A percentile compares a stretch with the other conserved stretches of the same genome.
phyloP scores from a whole-genome alignment of 2,888 invertebrate species.

The Cephalotes varians region DNA sequence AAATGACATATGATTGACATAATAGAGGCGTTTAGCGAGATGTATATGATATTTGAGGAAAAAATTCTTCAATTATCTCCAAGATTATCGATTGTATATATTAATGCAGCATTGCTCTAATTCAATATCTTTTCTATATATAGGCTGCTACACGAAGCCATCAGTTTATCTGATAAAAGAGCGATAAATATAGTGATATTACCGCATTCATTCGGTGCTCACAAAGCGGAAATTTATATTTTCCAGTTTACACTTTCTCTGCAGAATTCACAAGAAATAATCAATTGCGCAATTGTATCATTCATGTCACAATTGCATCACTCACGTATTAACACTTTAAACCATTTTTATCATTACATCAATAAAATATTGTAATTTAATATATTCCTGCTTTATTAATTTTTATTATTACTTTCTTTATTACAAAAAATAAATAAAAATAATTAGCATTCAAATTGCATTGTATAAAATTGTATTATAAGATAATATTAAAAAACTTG shows the following conservation, averaged over 20 bases:
- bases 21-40: no score
- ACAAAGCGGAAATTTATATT: slow-evolving; percentile 1
- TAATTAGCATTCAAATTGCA: background rate
- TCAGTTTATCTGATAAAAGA: background rate
- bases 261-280: background rate
- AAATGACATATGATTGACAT: no score
- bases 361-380: background rate
- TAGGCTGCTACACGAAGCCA: background rate
- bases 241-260: background rate
- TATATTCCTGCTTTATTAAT: background rate
- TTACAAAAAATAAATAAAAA: background rate
- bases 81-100: background rate
- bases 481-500: background rate
- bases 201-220: background rate
- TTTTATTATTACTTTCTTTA: no score
- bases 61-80: no score
- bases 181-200: background rate
- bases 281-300: background rate
- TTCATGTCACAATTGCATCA: background rate
- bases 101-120: background rate
- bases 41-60: no score
- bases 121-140: background rate
- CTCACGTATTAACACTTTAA: no score
- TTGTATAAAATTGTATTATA: background rate
- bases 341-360: no score